These are phyloP conservation scores for Holotrichia oblita DNA, from an alignment of 1,140 invertebrate genomes.

Conservation along the genomic window DNA sequence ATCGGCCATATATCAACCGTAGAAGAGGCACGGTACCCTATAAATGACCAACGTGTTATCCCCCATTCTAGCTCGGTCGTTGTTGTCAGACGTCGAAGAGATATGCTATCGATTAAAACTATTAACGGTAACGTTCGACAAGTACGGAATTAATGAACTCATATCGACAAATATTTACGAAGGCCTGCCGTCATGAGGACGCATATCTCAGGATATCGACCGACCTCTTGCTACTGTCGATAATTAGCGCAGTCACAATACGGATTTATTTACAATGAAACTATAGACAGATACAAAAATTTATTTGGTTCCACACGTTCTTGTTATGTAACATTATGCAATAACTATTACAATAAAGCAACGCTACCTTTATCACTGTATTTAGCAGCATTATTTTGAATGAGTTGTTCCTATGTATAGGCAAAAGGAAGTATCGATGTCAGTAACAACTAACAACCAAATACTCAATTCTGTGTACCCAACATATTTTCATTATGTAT, in stretches of 20 bases:
- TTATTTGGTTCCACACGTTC: too few relatives aligned
- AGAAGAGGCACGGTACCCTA: slow-evolving; percentile 30
- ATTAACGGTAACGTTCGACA: slow-evolving; percentile 47
- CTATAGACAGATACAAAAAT: too few relatives aligned
- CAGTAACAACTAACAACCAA: too few relatives aligned
- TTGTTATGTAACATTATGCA: too few relatives aligned
- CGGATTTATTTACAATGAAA: not conserved
- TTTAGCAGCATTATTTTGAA: too few relatives aligned
- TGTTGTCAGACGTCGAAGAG: slow-evolving; percentile 36
- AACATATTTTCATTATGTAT: too few relatives aligned
- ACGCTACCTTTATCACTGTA: too few relatives aligned
- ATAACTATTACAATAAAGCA: too few relatives aligned
- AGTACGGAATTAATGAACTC: slow-evolving; percentile 41
- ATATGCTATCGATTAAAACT: slow-evolving; percentile 48
- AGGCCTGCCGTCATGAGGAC: slow-evolving; percentile 19
- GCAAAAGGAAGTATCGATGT: too few relatives aligned
- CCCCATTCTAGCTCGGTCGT: slow-evolving; percentile 39
- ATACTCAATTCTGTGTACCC: too few relatives aligned
- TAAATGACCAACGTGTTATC: slow-evolving; percentile 23
- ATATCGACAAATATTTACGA: slow-evolving; percentile 31
- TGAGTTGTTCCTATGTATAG: too few relatives aligned
- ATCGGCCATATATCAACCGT: slow-evolving; percentile 42
- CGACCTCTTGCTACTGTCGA: not conserved
- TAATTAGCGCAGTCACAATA: not conserved
- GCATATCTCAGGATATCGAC: slow-evolving; percentile 27